These are phyloP conservation scores for Pangasius krempfi DNA, from an alignment of 2,797 vertebrate genomes.

Conservation along the genomic window DNA sequence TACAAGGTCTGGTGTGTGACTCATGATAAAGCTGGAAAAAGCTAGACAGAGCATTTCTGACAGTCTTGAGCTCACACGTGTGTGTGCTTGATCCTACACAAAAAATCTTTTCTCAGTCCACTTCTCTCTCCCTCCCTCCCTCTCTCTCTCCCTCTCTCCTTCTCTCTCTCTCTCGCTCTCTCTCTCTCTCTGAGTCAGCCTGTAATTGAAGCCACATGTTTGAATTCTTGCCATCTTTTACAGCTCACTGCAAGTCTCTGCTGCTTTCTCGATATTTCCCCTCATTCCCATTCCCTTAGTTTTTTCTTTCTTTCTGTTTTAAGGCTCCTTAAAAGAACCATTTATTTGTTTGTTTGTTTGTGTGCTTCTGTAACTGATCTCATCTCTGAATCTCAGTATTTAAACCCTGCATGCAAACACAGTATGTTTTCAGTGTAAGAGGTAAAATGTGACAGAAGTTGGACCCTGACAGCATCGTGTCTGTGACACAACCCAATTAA, in stretches of 20 bases:
- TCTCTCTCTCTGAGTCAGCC: conserved; percentile 1
- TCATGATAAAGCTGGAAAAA: conserved; percentile 34
- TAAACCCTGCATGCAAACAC: neutral
- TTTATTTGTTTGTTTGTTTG: neutral
- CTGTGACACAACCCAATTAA: neutral
- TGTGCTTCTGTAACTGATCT: neutral
- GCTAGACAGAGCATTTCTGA: conserved; percentile 38
- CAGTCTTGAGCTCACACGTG: neutral
- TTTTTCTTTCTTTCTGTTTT: neutral
- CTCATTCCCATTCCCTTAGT: neutral
- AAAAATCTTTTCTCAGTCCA: neutral
- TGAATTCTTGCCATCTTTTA: conserved; percentile 31
- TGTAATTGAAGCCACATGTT: conserved; percentile 68
- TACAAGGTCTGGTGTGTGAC: conserved; percentile 1
- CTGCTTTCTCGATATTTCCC: neutral
- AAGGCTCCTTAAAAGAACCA: neutral
- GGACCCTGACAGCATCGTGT: neutral
- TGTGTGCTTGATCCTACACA: neutral
- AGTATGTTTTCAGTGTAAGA: neutral
- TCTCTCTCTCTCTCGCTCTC: neutral
- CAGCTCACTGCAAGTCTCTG: conserved; percentile 1
- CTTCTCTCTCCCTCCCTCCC: neutral
- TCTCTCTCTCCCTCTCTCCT: conserved; percentile 12
- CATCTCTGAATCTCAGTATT: neutral
- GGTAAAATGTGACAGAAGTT: neutral